These are phyloP conservation scores for Spilogale gracilis DNA, from an alignment of 2,113 vertebrate genomes.

Conservation along the genomic window DNA sequence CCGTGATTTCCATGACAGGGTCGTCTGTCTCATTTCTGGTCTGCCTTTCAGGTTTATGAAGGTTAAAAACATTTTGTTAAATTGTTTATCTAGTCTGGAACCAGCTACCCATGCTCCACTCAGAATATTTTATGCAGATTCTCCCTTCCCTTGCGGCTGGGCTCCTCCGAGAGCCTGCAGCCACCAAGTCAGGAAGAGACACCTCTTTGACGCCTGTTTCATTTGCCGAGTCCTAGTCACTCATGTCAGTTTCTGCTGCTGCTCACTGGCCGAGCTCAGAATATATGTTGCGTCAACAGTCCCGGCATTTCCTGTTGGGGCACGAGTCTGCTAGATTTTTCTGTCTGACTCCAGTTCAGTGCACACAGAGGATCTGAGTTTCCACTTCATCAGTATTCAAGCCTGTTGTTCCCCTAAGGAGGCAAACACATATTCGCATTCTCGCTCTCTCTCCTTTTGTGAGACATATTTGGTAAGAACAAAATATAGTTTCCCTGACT, in stretches of 20 bases:
- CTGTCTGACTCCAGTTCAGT: constrained; percentile 40
- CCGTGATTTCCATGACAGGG: constrained; percentile 82
- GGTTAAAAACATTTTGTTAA: constrained; percentile 86
- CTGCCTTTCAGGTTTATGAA: constrained; percentile 86
- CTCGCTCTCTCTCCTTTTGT: too few relatives aligned
- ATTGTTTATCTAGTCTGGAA: constrained; percentile 85
- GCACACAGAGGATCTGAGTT: not conserved
- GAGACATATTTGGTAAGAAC: not conserved
- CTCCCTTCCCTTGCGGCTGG: not conserved
- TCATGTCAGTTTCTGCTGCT: constrained; percentile 35
- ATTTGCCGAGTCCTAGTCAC: constrained; percentile 54
- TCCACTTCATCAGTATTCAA: constrained; percentile 67
- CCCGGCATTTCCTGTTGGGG: constrained; percentile 27
- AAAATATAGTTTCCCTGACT: not conserved
- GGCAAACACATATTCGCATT: not conserved
- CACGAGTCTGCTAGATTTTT: not conserved
- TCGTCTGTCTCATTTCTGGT: constrained; percentile 85
- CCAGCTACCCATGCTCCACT: constrained; percentile 63
- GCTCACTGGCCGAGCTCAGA: not conserved
- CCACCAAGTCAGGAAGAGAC: not conserved
- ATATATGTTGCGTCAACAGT: constrained; percentile 27
- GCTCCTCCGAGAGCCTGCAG: constrained; percentile 61
- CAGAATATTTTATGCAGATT: constrained; percentile 87
- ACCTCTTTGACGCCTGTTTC: constrained; percentile 59
- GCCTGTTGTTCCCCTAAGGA: not conserved